Conservation (phyloP, 2,113 vertebrate species). For the Alethe castanea region DNA sequence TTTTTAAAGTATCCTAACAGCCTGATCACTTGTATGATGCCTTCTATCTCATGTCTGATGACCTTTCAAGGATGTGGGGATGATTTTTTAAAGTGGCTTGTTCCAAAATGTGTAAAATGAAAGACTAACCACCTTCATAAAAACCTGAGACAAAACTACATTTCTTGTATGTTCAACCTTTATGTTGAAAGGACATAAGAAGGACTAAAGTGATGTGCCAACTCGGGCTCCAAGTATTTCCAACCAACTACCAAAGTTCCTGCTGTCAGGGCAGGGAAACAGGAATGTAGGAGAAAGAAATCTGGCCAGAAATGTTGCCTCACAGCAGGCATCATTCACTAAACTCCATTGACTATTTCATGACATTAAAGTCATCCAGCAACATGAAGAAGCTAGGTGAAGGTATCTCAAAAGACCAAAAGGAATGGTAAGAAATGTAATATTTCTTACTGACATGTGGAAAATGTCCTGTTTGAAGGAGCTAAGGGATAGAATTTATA, state of each 20-base stretch:
- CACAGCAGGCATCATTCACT: neutral
- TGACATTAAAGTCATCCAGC: neutral
- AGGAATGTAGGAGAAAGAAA: neutral
- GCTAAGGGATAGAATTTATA: neutral
- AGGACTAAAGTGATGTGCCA: neutral
- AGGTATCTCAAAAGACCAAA: neutral
- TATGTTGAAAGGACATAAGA: neutral
- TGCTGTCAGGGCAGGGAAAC: neutral
- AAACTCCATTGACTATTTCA: neutral
- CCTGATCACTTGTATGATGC: neutral
- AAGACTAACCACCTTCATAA: neutral
- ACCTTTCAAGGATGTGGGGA: neutral
- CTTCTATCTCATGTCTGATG: neutral
- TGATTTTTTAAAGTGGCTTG: neutral
- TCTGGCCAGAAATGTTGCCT: neutral
- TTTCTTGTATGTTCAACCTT: neutral
- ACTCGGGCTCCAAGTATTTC: neutral
- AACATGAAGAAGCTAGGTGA: neutral
- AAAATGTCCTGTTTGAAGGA: neutral
- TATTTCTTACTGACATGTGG: neutral
- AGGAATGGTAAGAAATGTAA: neutral
- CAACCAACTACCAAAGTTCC: neutral
- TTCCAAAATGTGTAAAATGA: neutral
- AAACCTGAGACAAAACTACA: neutral
- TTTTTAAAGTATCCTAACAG: neutral